These are phyloP conservation scores for Drosophila prolongata DNA, from an alignment of 2,888 invertebrate genomes.

Conservation along the genomic window DNA sequence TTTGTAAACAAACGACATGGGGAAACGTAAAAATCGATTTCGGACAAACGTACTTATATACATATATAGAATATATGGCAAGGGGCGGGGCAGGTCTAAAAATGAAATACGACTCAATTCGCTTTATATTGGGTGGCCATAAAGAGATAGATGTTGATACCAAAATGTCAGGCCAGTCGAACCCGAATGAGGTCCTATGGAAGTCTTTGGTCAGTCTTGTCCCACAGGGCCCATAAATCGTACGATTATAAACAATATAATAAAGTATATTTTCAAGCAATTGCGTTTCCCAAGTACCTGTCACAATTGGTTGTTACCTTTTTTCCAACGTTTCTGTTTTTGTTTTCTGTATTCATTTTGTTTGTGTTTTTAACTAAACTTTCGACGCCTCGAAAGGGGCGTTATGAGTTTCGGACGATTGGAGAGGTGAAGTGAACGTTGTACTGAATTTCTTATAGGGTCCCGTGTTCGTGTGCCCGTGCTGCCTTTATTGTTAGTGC, in stretches of 20 bases:
- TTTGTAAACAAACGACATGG: constrained; percentile 15
- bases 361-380: constrained; percentile 8
- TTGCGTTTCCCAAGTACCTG: constrained; percentile 49
- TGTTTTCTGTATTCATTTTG: constrained; percentile 9
- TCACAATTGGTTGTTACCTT: constrained; percentile 49
- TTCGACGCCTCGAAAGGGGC: constrained; percentile 4
- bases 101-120: constrained; percentile 38
- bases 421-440: background rate
- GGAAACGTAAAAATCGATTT: constrained; percentile 4
- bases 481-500: constrained; percentile 1
- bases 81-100: constrained; percentile 18
- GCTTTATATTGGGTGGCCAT: constrained; percentile 28
- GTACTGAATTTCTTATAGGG: constrained; percentile 5
- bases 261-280: constrained; percentile 33
- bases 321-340: background rate
- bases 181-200: constrained; percentile 22
- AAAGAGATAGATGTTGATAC: constrained; percentile 41
- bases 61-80: background rate
- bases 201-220: constrained; percentile 24
- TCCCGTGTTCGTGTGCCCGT: constrained; percentile 5
- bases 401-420: constrained; percentile 1
- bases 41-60: background rate
- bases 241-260: constrained; percentile 55
- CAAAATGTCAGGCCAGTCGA: constrained; percentile 23
- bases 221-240: constrained; percentile 51